Percentiles rank a stretch among this genome's conserved stretches.
Evolutionary conservation across 2,888 invertebrate species (phyloP).

Genomic region (Nasonovia ribisnigri): DNA sequence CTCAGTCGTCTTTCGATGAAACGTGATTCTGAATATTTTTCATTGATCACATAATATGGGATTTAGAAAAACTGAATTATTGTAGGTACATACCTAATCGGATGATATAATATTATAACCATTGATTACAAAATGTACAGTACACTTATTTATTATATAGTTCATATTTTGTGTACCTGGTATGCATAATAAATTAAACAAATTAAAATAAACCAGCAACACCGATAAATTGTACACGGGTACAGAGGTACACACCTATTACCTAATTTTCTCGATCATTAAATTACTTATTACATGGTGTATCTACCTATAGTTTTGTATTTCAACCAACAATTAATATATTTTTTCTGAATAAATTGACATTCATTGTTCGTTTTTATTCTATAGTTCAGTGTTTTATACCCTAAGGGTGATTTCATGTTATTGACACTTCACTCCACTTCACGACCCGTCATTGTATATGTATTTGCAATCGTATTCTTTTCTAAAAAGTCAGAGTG

Average conservation of each 20-base stretch:
- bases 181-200: background rate
- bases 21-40: background rate
- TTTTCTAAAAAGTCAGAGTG: background rate
- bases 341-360: background rate
- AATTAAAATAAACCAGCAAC: background rate
- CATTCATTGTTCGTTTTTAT: background rate
- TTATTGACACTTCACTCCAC: background rate
- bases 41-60: constrained; percentile 5
- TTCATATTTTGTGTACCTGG: background rate
- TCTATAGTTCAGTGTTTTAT: background rate
- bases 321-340: background rate
- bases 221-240: background rate
- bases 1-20: constrained; percentile 40
- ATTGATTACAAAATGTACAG: background rate
- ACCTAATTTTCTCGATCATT: no score
- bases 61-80: background rate
- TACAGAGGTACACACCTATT: background rate
- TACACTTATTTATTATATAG: background rate
- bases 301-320: background rate
- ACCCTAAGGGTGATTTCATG: background rate
- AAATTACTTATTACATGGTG: background rate
- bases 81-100: background rate
- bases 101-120: background rate
- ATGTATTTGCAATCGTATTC: background rate
- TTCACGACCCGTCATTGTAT: background rate